Conservation (phyloP, 2,888 invertebrate genomes). For the Platycheirus albimanus region DNA sequence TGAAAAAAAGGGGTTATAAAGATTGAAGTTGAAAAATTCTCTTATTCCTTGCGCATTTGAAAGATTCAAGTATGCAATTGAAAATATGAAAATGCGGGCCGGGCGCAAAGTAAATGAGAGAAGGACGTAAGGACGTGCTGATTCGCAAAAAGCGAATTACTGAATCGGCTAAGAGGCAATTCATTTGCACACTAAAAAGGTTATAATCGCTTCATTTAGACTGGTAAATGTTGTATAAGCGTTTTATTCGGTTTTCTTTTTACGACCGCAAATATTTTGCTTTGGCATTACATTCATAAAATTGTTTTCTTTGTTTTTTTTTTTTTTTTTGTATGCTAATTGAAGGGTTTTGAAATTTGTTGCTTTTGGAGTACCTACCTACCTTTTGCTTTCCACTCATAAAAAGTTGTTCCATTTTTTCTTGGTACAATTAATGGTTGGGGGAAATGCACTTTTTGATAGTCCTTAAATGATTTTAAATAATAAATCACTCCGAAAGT, state of each 20-base stretch:
- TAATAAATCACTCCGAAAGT: too few relatives aligned
- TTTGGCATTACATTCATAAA: constrained; percentile 34
- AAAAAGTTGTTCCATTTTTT: constrained; percentile 6
- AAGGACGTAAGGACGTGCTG: constrained; percentile 59
- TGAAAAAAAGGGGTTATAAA: neutral
- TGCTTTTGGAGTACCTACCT: constrained; percentile 18
- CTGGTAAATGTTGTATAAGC: constrained; percentile 36
- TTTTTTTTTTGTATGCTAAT: constrained; percentile 13
- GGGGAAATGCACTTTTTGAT: too few relatives aligned
- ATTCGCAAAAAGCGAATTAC: constrained; percentile 52
- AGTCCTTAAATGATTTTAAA: too few relatives aligned
- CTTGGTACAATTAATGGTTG: too few relatives aligned
- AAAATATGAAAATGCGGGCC: constrained; percentile 56
- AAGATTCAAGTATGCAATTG: constrained; percentile 42
- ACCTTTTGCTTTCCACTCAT: neutral
- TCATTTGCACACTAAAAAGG: constrained; percentile 62
- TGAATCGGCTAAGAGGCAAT: constrained; percentile 44
- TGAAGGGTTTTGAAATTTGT: constrained; percentile 34
- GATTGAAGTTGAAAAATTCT: neutral
- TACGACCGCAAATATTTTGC: constrained; percentile 29
- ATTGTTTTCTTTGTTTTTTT: constrained; percentile 1
- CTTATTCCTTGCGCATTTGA: constrained; percentile 5
- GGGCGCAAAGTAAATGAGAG: constrained; percentile 42
- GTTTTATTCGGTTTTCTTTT: constrained; percentile 44
- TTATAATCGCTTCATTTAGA: constrained; percentile 60